phyloP scores from a whole-genome alignment of 2,888 invertebrate genomes.

The Eugnorisma glareosa region DNA sequence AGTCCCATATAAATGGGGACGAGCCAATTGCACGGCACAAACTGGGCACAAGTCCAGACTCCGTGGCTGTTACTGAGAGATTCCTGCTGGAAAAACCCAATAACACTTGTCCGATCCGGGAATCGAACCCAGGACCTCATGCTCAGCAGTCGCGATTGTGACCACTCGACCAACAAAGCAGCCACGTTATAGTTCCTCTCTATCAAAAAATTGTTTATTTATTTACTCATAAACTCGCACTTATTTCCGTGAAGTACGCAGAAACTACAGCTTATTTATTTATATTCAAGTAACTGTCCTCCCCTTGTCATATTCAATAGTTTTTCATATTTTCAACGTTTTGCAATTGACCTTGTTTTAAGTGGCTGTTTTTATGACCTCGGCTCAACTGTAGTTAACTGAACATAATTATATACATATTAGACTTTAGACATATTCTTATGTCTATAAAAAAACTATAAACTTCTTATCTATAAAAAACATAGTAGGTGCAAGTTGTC shows the following conservation, averaged over 20 bases:
- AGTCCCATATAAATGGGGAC: too few species aligned
- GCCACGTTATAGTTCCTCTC: too few species aligned
- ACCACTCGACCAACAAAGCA: too few species aligned
- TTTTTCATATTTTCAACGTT: background rate
- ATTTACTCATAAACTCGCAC: background rate
- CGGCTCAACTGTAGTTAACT: background rate
- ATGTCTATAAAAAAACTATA: too few species aligned
- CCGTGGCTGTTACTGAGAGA: too few species aligned
- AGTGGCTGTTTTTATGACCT: background rate
- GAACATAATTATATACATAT: conserved; percentile 9
- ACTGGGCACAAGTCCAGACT: too few species aligned
- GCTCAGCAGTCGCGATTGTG: too few species aligned
- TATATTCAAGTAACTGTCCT: background rate
- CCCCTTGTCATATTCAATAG: background rate
- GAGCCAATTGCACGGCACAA: too few species aligned
- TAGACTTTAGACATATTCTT: background rate
- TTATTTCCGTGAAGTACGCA: background rate
- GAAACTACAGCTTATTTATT: background rate
- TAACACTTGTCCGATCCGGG: too few species aligned
- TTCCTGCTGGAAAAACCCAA: too few species aligned
- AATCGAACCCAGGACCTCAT: too few species aligned
- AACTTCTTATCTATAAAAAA: background rate
- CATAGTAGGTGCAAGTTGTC: background rate
- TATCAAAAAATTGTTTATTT: background rate
- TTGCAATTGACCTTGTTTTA: background rate